phyloP scores from a whole-genome alignment of 2,113 vertebrate genomes.

The Misgurnus anguillicaudatus region DNA sequence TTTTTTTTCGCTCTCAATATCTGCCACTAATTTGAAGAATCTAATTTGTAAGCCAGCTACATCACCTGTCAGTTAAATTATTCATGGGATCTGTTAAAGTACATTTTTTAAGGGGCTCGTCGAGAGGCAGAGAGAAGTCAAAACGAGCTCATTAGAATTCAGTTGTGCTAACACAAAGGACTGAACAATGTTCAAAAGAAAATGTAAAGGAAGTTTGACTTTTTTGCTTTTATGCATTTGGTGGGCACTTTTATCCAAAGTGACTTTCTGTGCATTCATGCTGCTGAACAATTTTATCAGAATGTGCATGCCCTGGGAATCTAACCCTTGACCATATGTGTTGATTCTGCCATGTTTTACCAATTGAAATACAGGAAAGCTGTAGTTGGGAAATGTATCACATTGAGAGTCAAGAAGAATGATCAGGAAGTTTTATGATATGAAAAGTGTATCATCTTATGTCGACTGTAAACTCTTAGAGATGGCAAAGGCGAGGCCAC shows the following conservation, averaged over 20 bases:
- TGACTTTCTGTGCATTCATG: too few relatives aligned
- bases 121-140: constrained; percentile 22
- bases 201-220: neutral
- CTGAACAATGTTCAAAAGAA: neutral
- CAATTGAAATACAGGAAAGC: too few relatives aligned
- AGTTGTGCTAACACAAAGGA: neutral
- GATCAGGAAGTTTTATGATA: neutral
- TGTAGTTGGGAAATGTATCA: neutral
- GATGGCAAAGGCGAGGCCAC: too few relatives aligned
- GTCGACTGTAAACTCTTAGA: neutral
- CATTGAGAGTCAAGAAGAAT: neutral
- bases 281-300: too few relatives aligned
- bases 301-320: too few relatives aligned
- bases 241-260: too few relatives aligned
- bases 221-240: too few relatives aligned
- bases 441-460: neutral
- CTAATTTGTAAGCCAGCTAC: constrained; percentile 11
- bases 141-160: constrained; percentile 21
- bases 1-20: constrained; percentile 9
- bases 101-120: constrained; percentile 17
- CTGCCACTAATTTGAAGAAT: constrained; percentile 16
- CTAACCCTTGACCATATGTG: too few relatives aligned
- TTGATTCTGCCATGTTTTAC: too few relatives aligned
- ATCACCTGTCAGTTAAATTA: constrained; percentile 39
- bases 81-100: constrained; percentile 29